Conservation (phyloP, 2,888 invertebrate species). For the Argyra leucocephala region DNA sequence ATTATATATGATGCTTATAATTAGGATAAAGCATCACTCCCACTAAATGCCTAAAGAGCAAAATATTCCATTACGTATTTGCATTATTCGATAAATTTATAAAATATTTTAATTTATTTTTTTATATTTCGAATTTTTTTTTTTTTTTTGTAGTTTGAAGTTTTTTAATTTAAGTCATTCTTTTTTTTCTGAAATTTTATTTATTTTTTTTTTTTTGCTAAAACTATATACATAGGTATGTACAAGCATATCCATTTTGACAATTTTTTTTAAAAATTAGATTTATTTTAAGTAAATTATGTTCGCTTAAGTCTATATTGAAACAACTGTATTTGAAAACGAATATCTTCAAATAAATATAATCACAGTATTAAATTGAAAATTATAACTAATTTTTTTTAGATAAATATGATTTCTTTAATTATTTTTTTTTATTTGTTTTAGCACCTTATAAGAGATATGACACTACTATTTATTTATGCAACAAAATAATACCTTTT, state of each 20-base stretch:
- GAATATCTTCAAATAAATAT: background rate
- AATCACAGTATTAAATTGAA: too few species aligned
- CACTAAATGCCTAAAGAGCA: background rate
- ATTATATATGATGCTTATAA: background rate
- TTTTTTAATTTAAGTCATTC: too few species aligned
- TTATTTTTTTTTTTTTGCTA: too few species aligned
- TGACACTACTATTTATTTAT: constrained; percentile 1
- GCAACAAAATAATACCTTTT: constrained; percentile 6
- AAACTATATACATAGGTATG: too few species aligned
- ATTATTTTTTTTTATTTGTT: background rate
- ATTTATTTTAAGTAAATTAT: background rate
- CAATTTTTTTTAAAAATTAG: background rate
- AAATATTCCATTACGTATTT: too few species aligned
- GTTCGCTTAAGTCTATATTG: background rate
- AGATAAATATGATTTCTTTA: too few species aligned
- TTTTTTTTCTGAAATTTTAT: too few species aligned
- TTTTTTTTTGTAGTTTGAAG: too few species aligned
- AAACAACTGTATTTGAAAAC: background rate
- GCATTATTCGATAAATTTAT: background rate
- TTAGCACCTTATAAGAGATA: constrained; percentile 1
- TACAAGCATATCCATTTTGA: constrained; percentile 1
- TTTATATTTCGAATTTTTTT: too few species aligned
- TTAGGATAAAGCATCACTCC: background rate
- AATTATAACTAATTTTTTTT: too few species aligned
- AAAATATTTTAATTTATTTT: too few species aligned